These are phyloP conservation scores for Lasiurus cinereus DNA, from an alignment of 2,113 vertebrate species.

Conservation along the genomic window DNA sequence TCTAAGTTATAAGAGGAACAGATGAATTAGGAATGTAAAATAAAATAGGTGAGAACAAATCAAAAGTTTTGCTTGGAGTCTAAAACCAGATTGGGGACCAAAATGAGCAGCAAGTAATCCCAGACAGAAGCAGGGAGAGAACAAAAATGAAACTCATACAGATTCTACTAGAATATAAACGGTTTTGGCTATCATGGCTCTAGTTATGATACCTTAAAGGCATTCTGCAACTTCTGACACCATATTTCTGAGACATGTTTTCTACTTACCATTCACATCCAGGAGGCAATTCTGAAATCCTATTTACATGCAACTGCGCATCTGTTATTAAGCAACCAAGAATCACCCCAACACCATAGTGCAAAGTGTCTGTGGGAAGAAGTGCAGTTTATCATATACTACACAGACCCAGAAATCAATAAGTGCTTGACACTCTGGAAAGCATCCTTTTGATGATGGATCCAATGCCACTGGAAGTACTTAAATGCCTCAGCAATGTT, in stretches of 20 bases:
- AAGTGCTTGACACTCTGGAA: constrained; percentile 45
- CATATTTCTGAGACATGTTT: constrained; percentile 30
- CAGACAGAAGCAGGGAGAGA: neutral
- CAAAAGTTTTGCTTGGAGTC: neutral
- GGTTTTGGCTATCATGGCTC: neutral
- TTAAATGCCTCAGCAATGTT: constrained; percentile 51
- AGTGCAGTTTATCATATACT: constrained; percentile 59
- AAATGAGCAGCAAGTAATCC: constrained; percentile 2
- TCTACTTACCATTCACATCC: constrained; percentile 40
- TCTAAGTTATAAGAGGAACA: constrained; percentile 24
- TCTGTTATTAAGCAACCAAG: neutral
- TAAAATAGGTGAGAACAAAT: constrained; percentile 41
- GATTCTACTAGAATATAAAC: neutral
- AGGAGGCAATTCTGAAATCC: constrained; percentile 2
- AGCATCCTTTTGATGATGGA: constrained; percentile 61
- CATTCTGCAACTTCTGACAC: neutral
- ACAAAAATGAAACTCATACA: neutral
- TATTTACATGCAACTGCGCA: neutral
- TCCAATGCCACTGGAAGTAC: constrained; percentile 35
- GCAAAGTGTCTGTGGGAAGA: neutral
- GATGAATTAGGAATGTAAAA: constrained; percentile 25
- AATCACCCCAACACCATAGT: neutral
- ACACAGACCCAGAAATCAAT: constrained; percentile 57
- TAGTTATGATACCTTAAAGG: neutral
- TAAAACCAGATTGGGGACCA: neutral